phyloP scores from a whole-genome alignment of 2,797 vertebrate genomes.

The Hipposideros larvatus region DNA sequence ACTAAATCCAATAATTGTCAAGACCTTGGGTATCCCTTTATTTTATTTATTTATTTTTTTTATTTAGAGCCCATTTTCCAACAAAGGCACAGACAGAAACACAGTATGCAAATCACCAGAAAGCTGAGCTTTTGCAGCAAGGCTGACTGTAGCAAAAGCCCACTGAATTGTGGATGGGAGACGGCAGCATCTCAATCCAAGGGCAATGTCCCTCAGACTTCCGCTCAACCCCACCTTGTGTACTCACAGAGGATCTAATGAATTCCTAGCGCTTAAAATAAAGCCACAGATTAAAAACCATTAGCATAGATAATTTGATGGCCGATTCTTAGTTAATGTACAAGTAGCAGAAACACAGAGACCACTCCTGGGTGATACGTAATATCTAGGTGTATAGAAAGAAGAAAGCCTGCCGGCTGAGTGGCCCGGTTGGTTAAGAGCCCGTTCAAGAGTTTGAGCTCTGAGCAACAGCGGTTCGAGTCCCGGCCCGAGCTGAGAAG shows the following conservation, averaged over 20 bases:
- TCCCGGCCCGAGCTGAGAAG: no score
- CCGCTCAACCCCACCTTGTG: background rate
- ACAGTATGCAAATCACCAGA: background rate
- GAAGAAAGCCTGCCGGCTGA: background rate
- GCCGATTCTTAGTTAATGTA: background rate
- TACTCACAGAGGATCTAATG: background rate
- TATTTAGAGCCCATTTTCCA: background rate
- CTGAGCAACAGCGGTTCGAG: no score
- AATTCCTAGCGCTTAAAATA: background rate
- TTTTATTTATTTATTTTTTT: background rate
- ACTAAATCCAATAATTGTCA: background rate
- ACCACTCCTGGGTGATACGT: background rate
- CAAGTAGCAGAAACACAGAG: background rate
- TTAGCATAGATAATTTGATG: background rate
- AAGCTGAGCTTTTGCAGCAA: conserved; percentile 7
- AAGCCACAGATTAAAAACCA: background rate
- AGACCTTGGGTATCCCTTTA: background rate
- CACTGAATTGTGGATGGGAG: background rate
- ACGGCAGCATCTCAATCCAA: background rate
- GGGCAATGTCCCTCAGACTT: background rate
- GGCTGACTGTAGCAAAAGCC: background rate
- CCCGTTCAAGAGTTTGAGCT: no score
- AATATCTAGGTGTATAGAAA: background rate
- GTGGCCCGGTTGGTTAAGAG: no score
- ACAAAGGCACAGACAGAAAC: background rate